phyloP scores from a whole-genome alignment of 2,888 invertebrate genomes.

The Prosapia bicincta region DNA sequence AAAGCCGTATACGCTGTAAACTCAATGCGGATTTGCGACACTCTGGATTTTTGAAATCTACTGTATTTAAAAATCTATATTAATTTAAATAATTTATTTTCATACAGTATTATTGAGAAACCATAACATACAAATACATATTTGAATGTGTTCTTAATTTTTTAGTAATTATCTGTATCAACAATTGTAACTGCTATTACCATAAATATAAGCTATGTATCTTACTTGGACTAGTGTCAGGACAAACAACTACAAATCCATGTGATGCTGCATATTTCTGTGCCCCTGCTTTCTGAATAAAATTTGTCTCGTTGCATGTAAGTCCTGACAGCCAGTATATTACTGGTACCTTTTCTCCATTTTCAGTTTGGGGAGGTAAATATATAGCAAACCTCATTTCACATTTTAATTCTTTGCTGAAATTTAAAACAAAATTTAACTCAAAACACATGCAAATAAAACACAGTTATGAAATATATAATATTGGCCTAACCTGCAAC shows the following conservation, averaged over 20 bases:
- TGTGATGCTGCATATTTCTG: conserved; percentile 86
- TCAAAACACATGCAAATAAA: too few relatives aligned
- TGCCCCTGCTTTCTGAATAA: conserved; percentile 92
- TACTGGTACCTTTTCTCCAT: conserved; percentile 62
- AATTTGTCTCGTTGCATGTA: conserved; percentile 93
- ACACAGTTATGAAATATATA: too few relatives aligned
- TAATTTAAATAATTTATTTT: too few relatives aligned
- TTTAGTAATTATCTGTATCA: conserved; percentile 4
- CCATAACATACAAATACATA: too few relatives aligned
- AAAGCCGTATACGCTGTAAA: too few relatives aligned
- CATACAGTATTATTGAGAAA: too few relatives aligned
- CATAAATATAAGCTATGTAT: conserved; percentile 14
- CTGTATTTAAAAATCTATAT: too few relatives aligned
- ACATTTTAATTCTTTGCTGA: conserved; percentile 71
- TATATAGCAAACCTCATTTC: conserved; percentile 92
- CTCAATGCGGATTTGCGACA: too few relatives aligned
- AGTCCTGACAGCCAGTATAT: conserved; percentile 91
- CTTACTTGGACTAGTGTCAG: conserved; percentile 88
- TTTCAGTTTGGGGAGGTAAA: conserved; percentile 71
- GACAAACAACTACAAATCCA: conserved; percentile 83
- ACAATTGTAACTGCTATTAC: neutral
- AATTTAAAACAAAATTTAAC: too few relatives aligned
- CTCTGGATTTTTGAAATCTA: too few relatives aligned
- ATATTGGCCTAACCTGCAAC: too few relatives aligned
- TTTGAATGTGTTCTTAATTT: too few relatives aligned